phyloP scores from a whole-genome alignment of 2,113 vertebrate species.

The pig (Sus scrofa) region T2T-Sscrofa CM000824.6:214962501-214963000 shows the following conservation, averaged over 20 bases:
- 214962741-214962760: background rate
- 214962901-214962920: background rate
- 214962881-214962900: background rate
- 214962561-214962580: background rate
- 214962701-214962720: background rate
- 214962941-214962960: background rate
- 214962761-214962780: background rate
- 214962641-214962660: conserved; percentile 27
- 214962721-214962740: background rate
- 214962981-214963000: background rate
- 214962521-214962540: background rate
- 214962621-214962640: background rate
- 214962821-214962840: background rate
- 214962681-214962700: background rate
- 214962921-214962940: background rate
- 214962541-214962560: background rate
- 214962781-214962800: background rate
- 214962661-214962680: background rate
- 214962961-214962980: background rate
- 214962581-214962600: conserved; percentile 39
- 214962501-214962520: background rate
- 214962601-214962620: background rate
- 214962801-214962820: background rate
- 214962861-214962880: background rate
- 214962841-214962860: background rate